Base-by-base conservation (phyloP, 2,888 invertebrate species). In the Nomada goodeniana region DNA sequence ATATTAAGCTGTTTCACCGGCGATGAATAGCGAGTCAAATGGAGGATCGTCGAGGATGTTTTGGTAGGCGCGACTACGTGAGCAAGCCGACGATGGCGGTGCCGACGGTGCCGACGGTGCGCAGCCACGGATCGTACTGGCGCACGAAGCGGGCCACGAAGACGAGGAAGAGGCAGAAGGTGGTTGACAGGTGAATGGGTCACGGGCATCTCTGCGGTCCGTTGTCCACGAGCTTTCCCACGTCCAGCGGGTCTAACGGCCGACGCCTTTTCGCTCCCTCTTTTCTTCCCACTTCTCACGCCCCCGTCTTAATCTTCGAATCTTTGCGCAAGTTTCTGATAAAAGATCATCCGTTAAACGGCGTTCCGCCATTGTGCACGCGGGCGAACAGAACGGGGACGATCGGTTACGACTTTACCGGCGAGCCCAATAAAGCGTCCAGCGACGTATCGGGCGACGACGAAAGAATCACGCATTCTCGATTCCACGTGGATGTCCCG, bases 121-220 rank as follows among this genome's bases (percentile, higher is more conserved):
- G 86, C 80, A 86, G 84, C 86, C 87, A 86, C 84, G 89, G 81
- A 84, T 84, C 65, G 20, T 52, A 77, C 82, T 68, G 65, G 72
- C 64, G 60, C 63, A 82, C 60, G 75, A 80, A 63, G 78, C 71
- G 47, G 78, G 76, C 69, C 53, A 60, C 61, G 59, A 60, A 74
- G 85, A 86, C 81, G 87, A 88, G 83, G 86, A 88, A 69, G 84
- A 86, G 86, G 83, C 82, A 80, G 82, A 80, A 63, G 87, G 83
- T 87, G 88, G 90, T 90, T 93, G 93, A 92, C 93, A 93, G 93
- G 93, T 93, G 93, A 93, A 93, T 93, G 90, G 90, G 91, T 90
- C 88, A 82, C 78, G 86, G 86, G 79, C 83, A 85, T 86, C 85
- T 83, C 77, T 53, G 83, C 64, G 67, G 74, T 79, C 82, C 80